Evolutionary conservation across 2,888 invertebrate genomes (phyloP), one percentile per base, ranked within the genome.

Genomic region (Ophioninae sp.): DNA sequence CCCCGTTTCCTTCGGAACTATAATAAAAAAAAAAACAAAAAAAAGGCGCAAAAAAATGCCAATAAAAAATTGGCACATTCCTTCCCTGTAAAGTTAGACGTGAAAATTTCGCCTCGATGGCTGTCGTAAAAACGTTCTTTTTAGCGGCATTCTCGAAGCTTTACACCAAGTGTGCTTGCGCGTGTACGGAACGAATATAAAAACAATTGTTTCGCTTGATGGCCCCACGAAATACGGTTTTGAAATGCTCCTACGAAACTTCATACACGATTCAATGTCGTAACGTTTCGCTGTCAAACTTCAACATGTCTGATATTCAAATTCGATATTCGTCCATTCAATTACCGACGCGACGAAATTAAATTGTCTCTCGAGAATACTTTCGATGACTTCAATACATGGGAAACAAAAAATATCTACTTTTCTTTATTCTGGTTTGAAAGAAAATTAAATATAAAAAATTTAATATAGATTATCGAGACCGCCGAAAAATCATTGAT

Each of bases 21-120:
- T 64, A 61, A 65, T 68, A 21, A 59, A 74, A 83, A 70, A 65
- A 75, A 79, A 68, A 39, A 50, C 62, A 23, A n/a, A 1, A 30
- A 67, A 23, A 57, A 17, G 44, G 41, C 2, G 44, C 44, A 10
- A 68, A 72, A 62, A 67, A 62, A 59, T 44, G 80, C 23, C 70
- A 75, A 81, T 75, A 73, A 75, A 84, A 73, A 79, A 75, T 82
- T 74, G 79, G 79, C 79, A 72, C 79, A 79, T 79, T 79, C 62
- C 69, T 79, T 65, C 72, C 79, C 72, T 65, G n/a, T 30, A 64
- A 64, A 72, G 30, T 72, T 70, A 69, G 37, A 80, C 59, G 59
- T 37, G 8, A 21, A 75, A 56, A 59, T 44, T 44, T 44, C 13
- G 44, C 44, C 10, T 44, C 44, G 10, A 2, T 23, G 62, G 10